These are phyloP conservation scores for Aspidiotus destructor DNA, from an alignment of 2,888 invertebrate species.

Conservation along the genomic window DNA sequence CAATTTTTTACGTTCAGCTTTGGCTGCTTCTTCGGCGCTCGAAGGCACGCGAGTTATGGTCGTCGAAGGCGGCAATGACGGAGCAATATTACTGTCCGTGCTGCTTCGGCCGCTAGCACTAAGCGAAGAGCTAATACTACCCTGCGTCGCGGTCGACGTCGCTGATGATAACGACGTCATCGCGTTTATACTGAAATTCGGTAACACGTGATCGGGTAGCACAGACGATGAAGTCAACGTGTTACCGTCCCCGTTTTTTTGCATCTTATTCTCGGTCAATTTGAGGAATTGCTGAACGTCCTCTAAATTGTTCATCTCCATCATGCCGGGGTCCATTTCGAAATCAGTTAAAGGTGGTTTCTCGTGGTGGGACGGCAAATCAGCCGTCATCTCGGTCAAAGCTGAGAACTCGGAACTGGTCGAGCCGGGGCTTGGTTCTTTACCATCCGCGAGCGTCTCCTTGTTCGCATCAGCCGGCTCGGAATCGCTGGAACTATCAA, in stretches of 20 bases:
- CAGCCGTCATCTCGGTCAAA: conserved; percentile 9
- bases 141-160: background rate
- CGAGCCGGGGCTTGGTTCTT: conserved; percentile 21
- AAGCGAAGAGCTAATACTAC: background rate
- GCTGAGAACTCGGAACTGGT: conserved; percentile 16
- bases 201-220: conserved; percentile 1
- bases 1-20: conserved; percentile 33
- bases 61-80: conserved; percentile 48
- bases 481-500: conserved; percentile 27
- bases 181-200: background rate
- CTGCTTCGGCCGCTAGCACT: conserved; percentile 1
- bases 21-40: conserved; percentile 41
- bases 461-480: conserved; percentile 12
- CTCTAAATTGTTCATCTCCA: conserved; percentile 46
- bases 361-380: background rate
- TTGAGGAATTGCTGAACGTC: conserved; percentile 55
- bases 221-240: conserved; percentile 6
- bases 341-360: background rate
- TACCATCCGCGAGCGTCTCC: conserved; percentile 9
- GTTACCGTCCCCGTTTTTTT: conserved; percentile 43
- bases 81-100: background rate
- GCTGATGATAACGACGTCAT: background rate
- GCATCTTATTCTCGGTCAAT: conserved; percentile 42
- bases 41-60: conserved; percentile 52
- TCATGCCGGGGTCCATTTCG: conserved; percentile 20